A percentile compares a stretch with the other conserved stretches of the same genome.
phyloP scores from a whole-genome alignment of 1,140 invertebrate species.

The Leptopilina clavipes region DNA sequence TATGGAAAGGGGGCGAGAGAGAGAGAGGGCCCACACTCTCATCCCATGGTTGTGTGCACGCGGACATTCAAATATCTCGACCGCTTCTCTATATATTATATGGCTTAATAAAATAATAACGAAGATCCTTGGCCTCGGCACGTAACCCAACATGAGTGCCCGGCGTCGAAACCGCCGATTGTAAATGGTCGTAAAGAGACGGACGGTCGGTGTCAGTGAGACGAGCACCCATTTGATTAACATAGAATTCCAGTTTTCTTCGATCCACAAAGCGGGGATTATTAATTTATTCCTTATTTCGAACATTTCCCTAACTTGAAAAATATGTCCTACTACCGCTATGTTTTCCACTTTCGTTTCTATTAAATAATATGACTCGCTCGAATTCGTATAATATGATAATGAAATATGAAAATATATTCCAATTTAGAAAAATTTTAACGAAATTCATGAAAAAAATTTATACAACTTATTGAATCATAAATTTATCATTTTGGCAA shows the following conservation, averaged over 20 bases:
- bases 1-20: not conserved
- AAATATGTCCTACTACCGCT: conserved; percentile 13
- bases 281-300: conserved; percentile 52
- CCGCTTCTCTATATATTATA: conserved; percentile 63
- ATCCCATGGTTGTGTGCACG: conserved; percentile 35
- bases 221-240: conserved; percentile 66
- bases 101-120: conserved; percentile 72
- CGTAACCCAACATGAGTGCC: conserved; percentile 46
- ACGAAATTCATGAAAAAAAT: too few relatives aligned
- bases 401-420: too few relatives aligned
- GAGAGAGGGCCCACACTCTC: not conserved
- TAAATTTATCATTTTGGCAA: too few relatives aligned
- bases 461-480: too few relatives aligned
- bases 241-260: conserved; percentile 72
- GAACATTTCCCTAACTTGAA: conserved; percentile 48
- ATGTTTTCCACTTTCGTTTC: conserved; percentile 25
- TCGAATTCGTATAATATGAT: not conserved
- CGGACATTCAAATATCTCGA: conserved; percentile 64
- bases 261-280: conserved; percentile 54
- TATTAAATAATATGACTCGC: not conserved
- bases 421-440: too few relatives aligned
- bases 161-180: conserved; percentile 44
- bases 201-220: conserved; percentile 45
- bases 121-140: conserved; percentile 50
- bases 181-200: conserved; percentile 42